Evolutionary conservation across 2,113 vertebrate species (phyloP), one percentile per base, ranked within the genome.

Genomic region (Canis aureus): DNA sequence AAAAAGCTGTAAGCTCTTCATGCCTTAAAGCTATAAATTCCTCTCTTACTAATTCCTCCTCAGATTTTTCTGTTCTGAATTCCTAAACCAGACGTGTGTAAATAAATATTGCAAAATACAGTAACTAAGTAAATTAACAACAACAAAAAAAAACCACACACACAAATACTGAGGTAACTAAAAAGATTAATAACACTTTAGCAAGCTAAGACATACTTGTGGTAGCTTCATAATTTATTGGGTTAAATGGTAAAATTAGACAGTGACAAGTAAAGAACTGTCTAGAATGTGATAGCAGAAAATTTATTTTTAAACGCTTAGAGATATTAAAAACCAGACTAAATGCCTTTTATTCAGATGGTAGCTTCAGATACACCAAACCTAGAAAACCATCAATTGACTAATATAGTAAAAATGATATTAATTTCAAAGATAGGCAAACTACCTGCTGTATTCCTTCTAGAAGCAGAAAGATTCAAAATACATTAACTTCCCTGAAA

Each of bases 1-100:
- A 98, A 99, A 99, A 98, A 97, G 96, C 98, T 82, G 67, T 94
- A 98, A 98, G 97, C 95, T 71, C 88, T 13, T 96, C 92, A 97
- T 96, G 98, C 91, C 96, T 99, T 99, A 99, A 99, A 99, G 98
- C 98, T 93, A 95, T 98, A 98, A 98, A 96, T 96, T 86, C 97
- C 86, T 97, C 91, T 97, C 86, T 96, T 81, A 95, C 59, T 94
- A 82, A 79, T 3, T n/a, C 51, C 0, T 38, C 27, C 27, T 78
- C 43, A 66, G 89, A 78, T 94, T 98, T 94, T 76, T 49, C n/a
- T 97, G 94, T 88, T 95, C 60, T 13, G 55, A 93, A 95, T 81
- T 93, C 82, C 67, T 93, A 35, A 92, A 3, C 4, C 0, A 88
- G 76, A 97, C 85, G 29, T 16, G 27, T 53, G 55, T 57, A 19